A percentile compares a stretch with the other conserved stretches of the same genome.
Evolutionary conservation across 2,113 vertebrate genomes (phyloP).

Genomic region (Willisornis vidua): DNA sequence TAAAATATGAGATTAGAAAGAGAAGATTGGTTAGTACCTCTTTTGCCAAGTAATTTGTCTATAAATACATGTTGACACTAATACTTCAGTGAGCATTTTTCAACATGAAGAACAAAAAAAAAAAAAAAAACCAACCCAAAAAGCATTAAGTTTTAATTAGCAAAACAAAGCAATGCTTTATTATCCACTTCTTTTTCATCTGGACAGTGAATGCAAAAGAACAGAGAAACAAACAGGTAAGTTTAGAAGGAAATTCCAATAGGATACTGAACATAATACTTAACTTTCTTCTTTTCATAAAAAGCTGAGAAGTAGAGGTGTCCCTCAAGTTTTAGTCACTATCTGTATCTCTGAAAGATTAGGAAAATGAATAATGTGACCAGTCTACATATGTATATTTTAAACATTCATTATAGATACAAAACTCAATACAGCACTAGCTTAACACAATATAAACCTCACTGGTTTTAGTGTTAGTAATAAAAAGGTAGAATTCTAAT

Average conservation of each 20-base stretch:
- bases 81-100: background rate
- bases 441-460: constrained; percentile 54
- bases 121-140: background rate
- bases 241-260: constrained; percentile 63
- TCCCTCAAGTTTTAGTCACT: constrained; percentile 49
- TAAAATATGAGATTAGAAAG: background rate
- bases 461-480: constrained; percentile 57
- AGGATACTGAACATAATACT: constrained; percentile 18
- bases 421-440: constrained; percentile 66
- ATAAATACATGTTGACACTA: background rate
- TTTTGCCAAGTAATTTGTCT: background rate
- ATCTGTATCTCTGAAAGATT: constrained; percentile 45
- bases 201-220: constrained; percentile 67
- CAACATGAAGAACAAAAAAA: background rate
- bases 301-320: constrained; percentile 52
- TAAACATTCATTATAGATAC: constrained; percentile 61
- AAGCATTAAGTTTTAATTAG: constrained; percentile 51
- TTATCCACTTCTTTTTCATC: constrained; percentile 58
- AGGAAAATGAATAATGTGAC: constrained; percentile 47
- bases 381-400: constrained; percentile 38
- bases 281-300: constrained; percentile 62
- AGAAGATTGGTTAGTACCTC: background rate
- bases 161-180: constrained; percentile 78
- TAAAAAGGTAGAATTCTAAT: constrained; percentile 63
- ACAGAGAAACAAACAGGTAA: constrained; percentile 66